Conservation (phyloP, 37 sponge, comb jelly and placozoan genomes). For the Axinella damicornis region DNA sequence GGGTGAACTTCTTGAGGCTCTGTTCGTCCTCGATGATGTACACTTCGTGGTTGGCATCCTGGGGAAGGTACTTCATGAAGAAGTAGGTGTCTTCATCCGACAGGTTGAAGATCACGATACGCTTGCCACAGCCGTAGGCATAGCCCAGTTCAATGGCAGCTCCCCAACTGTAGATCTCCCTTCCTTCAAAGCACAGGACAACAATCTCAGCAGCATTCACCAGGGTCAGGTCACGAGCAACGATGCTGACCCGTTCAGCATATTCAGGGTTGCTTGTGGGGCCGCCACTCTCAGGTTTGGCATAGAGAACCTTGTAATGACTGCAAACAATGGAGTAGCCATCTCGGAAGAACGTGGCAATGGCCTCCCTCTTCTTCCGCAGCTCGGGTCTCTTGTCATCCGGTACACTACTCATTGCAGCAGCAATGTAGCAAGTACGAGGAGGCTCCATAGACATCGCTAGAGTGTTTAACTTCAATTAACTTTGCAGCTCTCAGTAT, state of each 20-base stretch:
- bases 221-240: background rate
- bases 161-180: background rate
- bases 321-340: background rate
- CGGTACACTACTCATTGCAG: background rate
- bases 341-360: background rate
- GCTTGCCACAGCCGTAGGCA: background rate
- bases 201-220: background rate
- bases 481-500: no score
- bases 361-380: background rate
- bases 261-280: background rate
- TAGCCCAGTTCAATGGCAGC: conserved; percentile 5
- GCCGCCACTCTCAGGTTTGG: background rate
- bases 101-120: background rate
- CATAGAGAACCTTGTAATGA: background rate
- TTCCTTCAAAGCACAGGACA: background rate
- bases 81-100: background rate
- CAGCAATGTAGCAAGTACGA: conserved; percentile 1
- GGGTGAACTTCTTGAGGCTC: background rate
- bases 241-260: background rate
- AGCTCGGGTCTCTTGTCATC: background rate
- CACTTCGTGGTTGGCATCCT: background rate
- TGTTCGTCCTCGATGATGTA: background rate
- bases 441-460: background rate
- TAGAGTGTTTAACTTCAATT: no score
- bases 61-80: conserved; percentile 1